A percentile compares a stretch with the other conserved stretches of the same genome.
Conservation (phyloP, 2,113 vertebrate genomes). For the Cettia cetti region DNA sequence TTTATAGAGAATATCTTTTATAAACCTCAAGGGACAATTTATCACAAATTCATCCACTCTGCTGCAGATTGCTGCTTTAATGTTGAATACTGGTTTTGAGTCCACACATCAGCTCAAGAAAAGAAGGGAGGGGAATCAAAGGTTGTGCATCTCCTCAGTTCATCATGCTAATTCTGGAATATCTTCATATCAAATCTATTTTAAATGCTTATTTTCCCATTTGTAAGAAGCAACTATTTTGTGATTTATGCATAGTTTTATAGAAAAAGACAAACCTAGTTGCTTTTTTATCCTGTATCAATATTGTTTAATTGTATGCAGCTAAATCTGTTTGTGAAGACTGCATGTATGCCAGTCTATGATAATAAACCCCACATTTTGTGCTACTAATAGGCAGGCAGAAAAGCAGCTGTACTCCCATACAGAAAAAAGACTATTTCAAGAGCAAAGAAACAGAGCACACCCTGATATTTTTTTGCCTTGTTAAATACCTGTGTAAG, state of each 20-base stretch:
- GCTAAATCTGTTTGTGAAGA: background rate
- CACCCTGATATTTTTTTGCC: background rate
- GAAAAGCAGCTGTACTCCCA: background rate
- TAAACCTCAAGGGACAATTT: slow-evolving; percentile 82
- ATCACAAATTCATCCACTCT: slow-evolving; percentile 87
- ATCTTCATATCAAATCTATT: slow-evolving; percentile 31
- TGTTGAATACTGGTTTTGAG: slow-evolving; percentile 70
- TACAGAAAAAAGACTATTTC: background rate
- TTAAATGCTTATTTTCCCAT: slow-evolving; percentile 9
- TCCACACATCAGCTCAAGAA: slow-evolving; percentile 16
- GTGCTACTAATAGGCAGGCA: background rate
- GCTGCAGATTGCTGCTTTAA: slow-evolving; percentile 75
- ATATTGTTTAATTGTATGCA: background rate
- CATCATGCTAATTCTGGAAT: slow-evolving; percentile 10
- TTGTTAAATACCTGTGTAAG: background rate
- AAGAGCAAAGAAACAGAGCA: background rate
- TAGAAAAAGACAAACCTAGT: slow-evolving; percentile 36
- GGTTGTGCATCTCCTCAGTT: background rate
- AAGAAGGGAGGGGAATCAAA: background rate
- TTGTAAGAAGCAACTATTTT: slow-evolving; percentile 17
- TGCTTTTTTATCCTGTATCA: background rate
- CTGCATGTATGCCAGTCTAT: background rate
- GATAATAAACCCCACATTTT: background rate
- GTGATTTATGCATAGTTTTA: background rate
- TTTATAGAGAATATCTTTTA: slow-evolving; percentile 80